phyloP scores from a whole-genome alignment of 2,113 vertebrate genomes.

The Aldabrachelys gigantea region DNA sequence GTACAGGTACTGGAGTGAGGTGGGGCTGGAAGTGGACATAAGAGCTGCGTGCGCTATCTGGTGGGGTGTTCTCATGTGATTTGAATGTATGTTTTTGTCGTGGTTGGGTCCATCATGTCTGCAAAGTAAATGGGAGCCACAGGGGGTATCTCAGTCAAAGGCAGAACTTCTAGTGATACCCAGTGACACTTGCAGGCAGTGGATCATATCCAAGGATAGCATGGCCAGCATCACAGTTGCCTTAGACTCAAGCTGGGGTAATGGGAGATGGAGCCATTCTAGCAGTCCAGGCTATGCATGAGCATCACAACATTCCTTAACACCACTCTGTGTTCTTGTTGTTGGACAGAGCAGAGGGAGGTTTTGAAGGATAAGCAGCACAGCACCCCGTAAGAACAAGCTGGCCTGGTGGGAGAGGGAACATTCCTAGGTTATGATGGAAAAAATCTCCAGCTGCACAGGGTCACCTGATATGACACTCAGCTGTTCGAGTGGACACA shows the following conservation, averaged over 20 bases:
- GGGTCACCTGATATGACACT: background rate
- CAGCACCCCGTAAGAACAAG: background rate
- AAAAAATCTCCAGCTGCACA: background rate
- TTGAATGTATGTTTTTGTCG: background rate
- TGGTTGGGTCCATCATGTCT: background rate
- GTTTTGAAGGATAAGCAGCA: background rate
- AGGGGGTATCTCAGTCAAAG: background rate
- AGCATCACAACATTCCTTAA: background rate
- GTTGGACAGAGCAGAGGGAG: background rate
- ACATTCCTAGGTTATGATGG: background rate
- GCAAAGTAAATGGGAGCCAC: background rate
- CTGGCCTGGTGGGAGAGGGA: background rate
- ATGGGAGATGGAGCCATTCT: background rate
- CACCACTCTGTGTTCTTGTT: background rate
- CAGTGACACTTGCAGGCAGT: background rate
- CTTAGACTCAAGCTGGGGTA: background rate
- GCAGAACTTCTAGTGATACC: background rate
- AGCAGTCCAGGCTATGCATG: background rate
- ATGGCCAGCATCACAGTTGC: background rate
- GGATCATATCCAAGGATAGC: background rate
- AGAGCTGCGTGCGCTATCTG: background rate
- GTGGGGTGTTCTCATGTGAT: fast-evolving
- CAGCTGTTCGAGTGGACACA: background rate
- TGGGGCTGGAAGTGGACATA: fast-evolving
- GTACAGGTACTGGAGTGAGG: constrained; percentile 87